Evolutionary conservation across 2,888 invertebrate genomes (phyloP), one percentile per base, ranked within the genome.

Genomic region (Spodoptera picta): DNA sequence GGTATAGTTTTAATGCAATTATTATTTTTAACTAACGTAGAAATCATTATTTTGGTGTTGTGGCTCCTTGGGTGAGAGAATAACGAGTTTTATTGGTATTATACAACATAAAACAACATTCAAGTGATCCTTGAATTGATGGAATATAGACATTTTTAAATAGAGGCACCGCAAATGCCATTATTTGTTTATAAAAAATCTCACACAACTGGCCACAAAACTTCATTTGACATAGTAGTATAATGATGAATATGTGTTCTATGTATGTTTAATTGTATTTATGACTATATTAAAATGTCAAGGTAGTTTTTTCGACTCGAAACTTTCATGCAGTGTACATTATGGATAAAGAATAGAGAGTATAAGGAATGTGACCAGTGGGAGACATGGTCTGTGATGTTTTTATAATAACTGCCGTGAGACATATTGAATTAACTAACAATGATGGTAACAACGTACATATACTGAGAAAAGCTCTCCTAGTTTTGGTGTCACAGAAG

Each of bases 1-100:
- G 66, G 54, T 65, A 60, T 77, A 79, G 74, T 72, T 60, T 51
- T 70, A 62, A 75, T 68, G 75, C 78, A 80, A 70, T 77, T 74
- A 66, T 77, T 65, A 68, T 71, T 65, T 75, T 70, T 66, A 73
- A 62, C 50, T 75, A 61, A 69, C 54, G 61, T 74, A 53, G 42
- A 56, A 51, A 48, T 50, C 43, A 53, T 66, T 47, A 41, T 62
- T 60, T 61, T 61, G 31, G 50, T 55, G 62, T 63, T 67, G 62
- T 75, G 78, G 69, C 72, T 67, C 59, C 56, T 59, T 67, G 59
- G 74, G 47, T 62, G 48, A 49, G 45, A 14, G 36, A 36, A 7
- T 36, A 7, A 36, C 4, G 9, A 36, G 9, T 9, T 36, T 0
- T 7, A 36, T 31, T 4, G 31, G 31, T 31, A 7, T 36, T 36